Base-by-base conservation (phyloP, 1,140 invertebrate genomes). In the Caenorhabditis elegans region DNA sequence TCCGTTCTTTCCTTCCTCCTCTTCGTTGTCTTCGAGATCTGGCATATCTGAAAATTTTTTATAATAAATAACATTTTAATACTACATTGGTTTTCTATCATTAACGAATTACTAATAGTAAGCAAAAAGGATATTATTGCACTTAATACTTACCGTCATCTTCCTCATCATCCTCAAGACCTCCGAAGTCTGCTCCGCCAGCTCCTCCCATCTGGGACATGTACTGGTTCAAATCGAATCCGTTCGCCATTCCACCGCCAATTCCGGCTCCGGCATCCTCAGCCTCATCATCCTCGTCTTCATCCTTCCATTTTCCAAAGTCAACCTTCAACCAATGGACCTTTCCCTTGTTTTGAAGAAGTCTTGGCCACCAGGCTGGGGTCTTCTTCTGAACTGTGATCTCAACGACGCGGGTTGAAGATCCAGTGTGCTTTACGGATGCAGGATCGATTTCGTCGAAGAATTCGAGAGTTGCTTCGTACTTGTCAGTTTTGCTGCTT, bases 271-370 rank as follows among this genome's bases (percentile, higher is more conserved):
- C 77, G 13, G 51, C 55, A 1, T 79, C 78, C 3, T 55, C 65
- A 13, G 15, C 51, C 31, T 49, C 76, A 76, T 79, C 78, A 19
- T 46, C 51, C 39, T 80, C 79, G 36, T 80, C 79, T 19, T 80
- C 79, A 19, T 80, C 79, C 79, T 80, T 80, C 79, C 79, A 80
- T 39, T 80, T 80, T 48, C 55, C 53, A 53, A 80, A 80, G 39
- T 80, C 79, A 15, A 80, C 79, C 47, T 80, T 80, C 51, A 80
- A 49, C 79, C 79, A 80, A 39, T 80, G 79, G 70, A 70, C 79
- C 22, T 80, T 80, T 19, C 31, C 55, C 55, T 80, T 80, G 8
- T 26, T 43, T 13, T 70, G 13, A 19, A 80, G 53, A 28, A 80
- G 53, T 26, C 79, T 28, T 39, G 79, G 79, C 79, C 79, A 80